Conservation (phyloP, 2,888 invertebrate genomes). For the Molorchus minor region DNA sequence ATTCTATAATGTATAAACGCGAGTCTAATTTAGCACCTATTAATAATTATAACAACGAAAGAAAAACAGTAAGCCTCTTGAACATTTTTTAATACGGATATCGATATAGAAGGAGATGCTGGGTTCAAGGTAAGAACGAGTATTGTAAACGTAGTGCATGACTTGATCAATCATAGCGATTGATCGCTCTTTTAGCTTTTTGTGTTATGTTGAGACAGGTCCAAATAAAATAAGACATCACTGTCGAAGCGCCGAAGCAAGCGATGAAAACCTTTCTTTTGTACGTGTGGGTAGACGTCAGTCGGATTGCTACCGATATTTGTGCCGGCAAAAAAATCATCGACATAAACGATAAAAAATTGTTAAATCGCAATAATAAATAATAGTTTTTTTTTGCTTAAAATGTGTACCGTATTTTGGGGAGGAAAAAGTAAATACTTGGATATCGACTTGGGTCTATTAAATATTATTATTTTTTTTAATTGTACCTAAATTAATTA, state of each 20-base stretch:
- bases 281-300: slow-evolving; percentile 3
- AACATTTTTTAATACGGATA: too few species aligned
- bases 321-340: slow-evolving; percentile 3
- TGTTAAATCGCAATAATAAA: background rate
- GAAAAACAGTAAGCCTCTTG: too few species aligned
- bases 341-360: background rate
- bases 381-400: slow-evolving; percentile 2
- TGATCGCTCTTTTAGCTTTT: slow-evolving; percentile 29
- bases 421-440: too few species aligned
- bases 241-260: slow-evolving; percentile 4
- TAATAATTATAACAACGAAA: too few species aligned
- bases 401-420: too few species aligned
- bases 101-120: slow-evolving; percentile 17
- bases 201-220: slow-evolving; percentile 13
- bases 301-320: slow-evolving; percentile 6
- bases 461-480: too few species aligned
- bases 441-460: too few species aligned
- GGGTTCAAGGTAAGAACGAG: slow-evolving; percentile 22
- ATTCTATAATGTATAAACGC: too few species aligned
- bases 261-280: slow-evolving; percentile 4
- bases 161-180: slow-evolving; percentile 27
- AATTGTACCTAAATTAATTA: too few species aligned
- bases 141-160: slow-evolving; percentile 25
- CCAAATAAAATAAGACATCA: slow-evolving; percentile 21
- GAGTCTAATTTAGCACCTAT: too few species aligned